Evolutionary conservation across 1,140 invertebrate genomes (phyloP).

Genomic region (Meteorus sp.): DNA sequence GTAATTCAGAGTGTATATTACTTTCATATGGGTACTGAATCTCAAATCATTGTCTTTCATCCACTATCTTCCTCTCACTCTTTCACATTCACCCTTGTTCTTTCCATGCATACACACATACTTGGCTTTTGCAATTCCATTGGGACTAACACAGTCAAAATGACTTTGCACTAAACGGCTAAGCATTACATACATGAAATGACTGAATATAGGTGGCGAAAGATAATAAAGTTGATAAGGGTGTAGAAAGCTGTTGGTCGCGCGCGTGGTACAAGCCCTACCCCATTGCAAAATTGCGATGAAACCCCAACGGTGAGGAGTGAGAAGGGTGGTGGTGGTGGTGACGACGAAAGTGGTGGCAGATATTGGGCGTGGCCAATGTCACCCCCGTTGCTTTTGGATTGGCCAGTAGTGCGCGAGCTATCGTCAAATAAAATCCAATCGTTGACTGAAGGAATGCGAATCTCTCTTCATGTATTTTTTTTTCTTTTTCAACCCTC

Average conservation of each 20-base stretch:
- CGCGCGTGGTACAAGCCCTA: constrained; percentile 10
- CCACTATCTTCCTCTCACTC: too few species aligned
- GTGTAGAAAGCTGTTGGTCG: constrained; percentile 49
- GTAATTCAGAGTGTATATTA: too few species aligned
- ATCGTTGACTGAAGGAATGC: constrained; percentile 58
- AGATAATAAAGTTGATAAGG: constrained; percentile 62
- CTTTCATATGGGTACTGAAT: too few species aligned
- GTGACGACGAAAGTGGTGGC: constrained; percentile 15
- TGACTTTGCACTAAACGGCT: constrained; percentile 45
- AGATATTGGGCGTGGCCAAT: constrained; percentile 49
- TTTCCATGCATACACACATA: not conserved
- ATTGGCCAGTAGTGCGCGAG: constrained; percentile 49
- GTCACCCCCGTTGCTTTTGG: constrained; percentile 36
- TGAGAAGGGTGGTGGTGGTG: constrained; percentile 23
- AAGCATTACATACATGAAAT: constrained; percentile 41
- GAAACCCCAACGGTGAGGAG: not conserved
- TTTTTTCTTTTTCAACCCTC: too few species aligned
- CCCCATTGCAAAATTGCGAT: constrained; percentile 4
- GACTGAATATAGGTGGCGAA: constrained; percentile 30
- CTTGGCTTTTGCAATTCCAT: too few species aligned
- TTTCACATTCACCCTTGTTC: not conserved
- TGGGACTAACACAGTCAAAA: constrained; percentile 30
- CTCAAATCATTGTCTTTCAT: too few species aligned
- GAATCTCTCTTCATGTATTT: constrained; percentile 46
- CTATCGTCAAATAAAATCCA: constrained; percentile 61